phyloP scores from a whole-genome alignment of 2,797 vertebrate species.

The Neostethus bicornis region DNA sequence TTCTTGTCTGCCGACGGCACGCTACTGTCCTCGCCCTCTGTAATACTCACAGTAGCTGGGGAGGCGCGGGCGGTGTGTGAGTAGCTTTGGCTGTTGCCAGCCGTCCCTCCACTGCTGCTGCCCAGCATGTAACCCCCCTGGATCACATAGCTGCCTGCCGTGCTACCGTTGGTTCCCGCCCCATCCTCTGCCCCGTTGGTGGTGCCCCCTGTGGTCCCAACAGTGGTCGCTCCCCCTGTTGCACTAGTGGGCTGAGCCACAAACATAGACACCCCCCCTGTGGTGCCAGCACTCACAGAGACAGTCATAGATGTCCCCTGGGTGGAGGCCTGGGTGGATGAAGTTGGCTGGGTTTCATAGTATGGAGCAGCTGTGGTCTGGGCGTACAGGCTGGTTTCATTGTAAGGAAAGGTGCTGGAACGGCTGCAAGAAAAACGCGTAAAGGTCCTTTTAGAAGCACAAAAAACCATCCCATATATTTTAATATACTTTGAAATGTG shows the following conservation, averaged over 20 bases:
- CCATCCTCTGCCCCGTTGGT: constrained; percentile 80
- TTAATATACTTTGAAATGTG: too few species aligned
- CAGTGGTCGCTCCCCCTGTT: constrained; percentile 73
- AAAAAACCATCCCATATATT: too few species aligned
- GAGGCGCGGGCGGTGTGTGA: constrained; percentile 92
- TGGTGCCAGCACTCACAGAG: constrained; percentile 79
- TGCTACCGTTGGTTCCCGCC: constrained; percentile 73
- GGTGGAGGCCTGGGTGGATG: constrained; percentile 83
- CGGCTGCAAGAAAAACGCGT: constrained; percentile 76
- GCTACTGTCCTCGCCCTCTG: constrained; percentile 85
- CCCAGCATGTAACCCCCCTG: constrained; percentile 93
- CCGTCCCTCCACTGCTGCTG: constrained; percentile 63
- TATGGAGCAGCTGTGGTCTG: constrained; percentile 85
- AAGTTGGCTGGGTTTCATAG: constrained; percentile 85
- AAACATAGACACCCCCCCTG: constrained; percentile 88
- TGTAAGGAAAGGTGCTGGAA: constrained; percentile 87
- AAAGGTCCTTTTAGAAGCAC: constrained; percentile 25
- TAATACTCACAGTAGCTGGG: constrained; percentile 93
- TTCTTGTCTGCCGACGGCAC: constrained; percentile 89
- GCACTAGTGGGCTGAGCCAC: constrained; percentile 87
- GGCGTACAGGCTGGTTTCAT: constrained; percentile 88
- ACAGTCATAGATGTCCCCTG: constrained; percentile 86
- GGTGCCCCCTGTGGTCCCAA: constrained; percentile 81
- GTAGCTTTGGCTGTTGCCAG: constrained; percentile 85
- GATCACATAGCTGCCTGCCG: constrained; percentile 89